Percentiles rank a stretch among this genome's conserved stretches.
These are phyloP conservation scores for Equus przewalskii DNA, from an alignment of 2,113 vertebrate genomes.

Conservation along the genomic window DNA sequence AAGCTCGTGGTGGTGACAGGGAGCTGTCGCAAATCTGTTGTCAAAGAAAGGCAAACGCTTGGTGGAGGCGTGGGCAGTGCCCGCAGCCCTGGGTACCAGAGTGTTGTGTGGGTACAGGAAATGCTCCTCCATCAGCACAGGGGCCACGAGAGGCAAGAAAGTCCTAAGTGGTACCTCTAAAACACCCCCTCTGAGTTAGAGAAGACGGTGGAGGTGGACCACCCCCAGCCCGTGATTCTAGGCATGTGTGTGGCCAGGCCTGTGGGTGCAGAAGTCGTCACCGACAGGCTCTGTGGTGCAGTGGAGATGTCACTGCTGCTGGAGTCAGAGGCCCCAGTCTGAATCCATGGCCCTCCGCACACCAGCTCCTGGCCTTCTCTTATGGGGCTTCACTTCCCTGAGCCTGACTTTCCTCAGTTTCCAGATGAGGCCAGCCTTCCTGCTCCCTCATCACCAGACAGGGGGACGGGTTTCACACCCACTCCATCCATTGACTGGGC, in stretches of 20 bases:
- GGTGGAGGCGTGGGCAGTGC: rapidly evolving
- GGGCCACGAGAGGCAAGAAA: not conserved
- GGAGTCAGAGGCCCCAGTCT: not conserved
- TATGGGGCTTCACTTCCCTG: not conserved
- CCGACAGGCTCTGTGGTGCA: not conserved
- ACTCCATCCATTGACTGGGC: rapidly evolving
- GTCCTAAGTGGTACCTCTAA: not conserved
- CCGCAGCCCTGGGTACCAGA: not conserved
- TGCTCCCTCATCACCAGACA: not conserved
- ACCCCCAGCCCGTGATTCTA: not conserved
- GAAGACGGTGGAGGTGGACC: not conserved
- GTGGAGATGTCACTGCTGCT: no score
- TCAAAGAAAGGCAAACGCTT: not conserved
- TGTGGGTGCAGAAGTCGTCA: not conserved
- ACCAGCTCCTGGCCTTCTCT: not conserved
- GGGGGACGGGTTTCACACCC: not conserved
- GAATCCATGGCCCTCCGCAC: not conserved
- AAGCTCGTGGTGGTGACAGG: not conserved
- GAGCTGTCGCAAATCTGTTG: not conserved
- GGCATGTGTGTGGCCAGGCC: not conserved
- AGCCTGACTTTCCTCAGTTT: not conserved
- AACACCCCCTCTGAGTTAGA: not conserved
- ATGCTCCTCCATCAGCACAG: not conserved
- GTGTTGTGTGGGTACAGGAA: not conserved
- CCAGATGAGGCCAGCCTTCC: not conserved